Conservation (phyloP, 2,888 invertebrate genomes). For the Mythimna loreyi region DNA sequence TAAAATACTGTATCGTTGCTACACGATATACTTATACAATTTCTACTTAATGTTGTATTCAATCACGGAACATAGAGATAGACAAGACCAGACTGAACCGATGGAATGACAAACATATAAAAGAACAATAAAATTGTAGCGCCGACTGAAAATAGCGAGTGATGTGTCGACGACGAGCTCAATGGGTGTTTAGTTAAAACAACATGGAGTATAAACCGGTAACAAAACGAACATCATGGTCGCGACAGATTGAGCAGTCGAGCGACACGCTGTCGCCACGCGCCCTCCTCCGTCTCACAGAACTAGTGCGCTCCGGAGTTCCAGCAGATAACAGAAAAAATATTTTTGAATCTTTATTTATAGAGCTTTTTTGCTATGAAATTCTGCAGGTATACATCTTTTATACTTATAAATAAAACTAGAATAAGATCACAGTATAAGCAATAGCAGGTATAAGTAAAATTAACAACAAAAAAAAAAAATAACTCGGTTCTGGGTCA, state of each 20-base stretch:
- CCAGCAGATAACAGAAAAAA: neutral
- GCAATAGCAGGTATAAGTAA: too few relatives aligned
- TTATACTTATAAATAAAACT: too few relatives aligned
- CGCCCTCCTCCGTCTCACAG: neutral
- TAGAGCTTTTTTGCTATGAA: too few relatives aligned
- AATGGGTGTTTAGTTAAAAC: constrained; percentile 22
- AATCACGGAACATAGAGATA: neutral
- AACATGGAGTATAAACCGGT: constrained; percentile 7
- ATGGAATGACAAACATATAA: constrained; percentile 14
- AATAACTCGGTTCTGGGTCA: too few relatives aligned
- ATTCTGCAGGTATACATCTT: too few relatives aligned
- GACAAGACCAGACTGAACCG: neutral
- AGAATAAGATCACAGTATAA: too few relatives aligned
- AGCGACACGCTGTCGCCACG: constrained; percentile 44
- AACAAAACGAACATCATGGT: constrained; percentile 26
- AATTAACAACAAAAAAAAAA: too few relatives aligned
- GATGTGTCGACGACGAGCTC: constrained; percentile 16
- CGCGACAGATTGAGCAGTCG: constrained; percentile 40
- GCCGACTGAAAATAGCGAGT: constrained; percentile 26
- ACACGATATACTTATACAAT: constrained; percentile 3
- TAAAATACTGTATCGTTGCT: constrained; percentile 15
- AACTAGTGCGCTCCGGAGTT: constrained; percentile 23
- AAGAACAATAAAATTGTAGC: constrained; percentile 23
- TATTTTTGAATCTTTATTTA: too few relatives aligned
- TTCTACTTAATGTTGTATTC: neutral